Percentiles rank a stretch among this genome's conserved stretches.
Conservation (phyloP, 2,113 vertebrate species). For the Oceanodroma tethys region DNA sequence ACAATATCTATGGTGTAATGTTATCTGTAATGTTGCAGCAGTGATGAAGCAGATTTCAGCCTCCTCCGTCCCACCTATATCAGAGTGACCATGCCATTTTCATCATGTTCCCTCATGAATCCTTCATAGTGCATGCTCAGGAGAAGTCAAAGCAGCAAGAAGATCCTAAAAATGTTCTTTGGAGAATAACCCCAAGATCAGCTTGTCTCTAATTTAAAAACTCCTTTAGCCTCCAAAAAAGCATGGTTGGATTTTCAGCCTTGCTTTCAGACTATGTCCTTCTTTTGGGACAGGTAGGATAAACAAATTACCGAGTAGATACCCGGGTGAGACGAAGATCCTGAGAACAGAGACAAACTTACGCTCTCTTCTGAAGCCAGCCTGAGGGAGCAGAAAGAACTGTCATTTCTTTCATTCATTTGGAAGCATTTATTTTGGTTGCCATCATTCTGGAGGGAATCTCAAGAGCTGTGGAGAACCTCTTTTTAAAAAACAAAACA, state of each 20-base stretch:
- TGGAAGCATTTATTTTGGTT: neutral
- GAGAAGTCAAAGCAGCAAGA: neutral
- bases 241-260: neutral
- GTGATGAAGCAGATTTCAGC: neutral
- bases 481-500: neutral
- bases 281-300: neutral
- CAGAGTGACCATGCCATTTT: neutral
- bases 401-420: neutral
- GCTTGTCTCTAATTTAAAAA: neutral
- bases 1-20: neutral
- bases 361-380: neutral
- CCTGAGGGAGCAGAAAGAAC: neutral
- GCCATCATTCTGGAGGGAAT: neutral
- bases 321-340: neutral
- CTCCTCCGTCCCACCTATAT: neutral
- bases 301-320: neutral
- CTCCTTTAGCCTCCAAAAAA: neutral
- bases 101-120: neutral
- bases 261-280: neutral
- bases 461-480: neutral
- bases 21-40: neutral
- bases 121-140: neutral
- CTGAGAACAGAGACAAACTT: neutral
- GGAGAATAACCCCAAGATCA: neutral
- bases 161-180: neutral